A percentile compares a stretch with the other conserved stretches of the same genome.
Evolutionary conservation across 1,140 invertebrate species (phyloP).

Genomic region (Drosophila suzukii): DNA sequence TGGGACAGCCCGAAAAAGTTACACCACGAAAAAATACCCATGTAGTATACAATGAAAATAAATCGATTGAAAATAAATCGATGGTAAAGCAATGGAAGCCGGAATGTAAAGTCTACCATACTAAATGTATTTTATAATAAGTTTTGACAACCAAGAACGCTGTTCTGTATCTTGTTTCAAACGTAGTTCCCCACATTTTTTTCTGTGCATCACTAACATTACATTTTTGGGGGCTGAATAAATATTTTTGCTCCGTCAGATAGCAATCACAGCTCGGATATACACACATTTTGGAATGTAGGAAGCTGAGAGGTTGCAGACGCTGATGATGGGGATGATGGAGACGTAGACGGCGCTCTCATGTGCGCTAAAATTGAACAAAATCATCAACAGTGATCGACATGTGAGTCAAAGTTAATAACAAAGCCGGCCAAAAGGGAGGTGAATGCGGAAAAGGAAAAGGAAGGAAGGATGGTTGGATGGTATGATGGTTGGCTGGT

Average conservation of each 20-base stretch:
- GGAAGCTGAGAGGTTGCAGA: slow-evolving; percentile 39
- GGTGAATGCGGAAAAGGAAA: slow-evolving; percentile 2
- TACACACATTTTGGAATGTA: slow-evolving; percentile 63
- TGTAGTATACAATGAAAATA: too few relatives aligned
- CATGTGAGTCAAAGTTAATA: slow-evolving; percentile 84
- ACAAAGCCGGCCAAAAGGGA: slow-evolving; percentile 42
- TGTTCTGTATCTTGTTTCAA: too few relatives aligned
- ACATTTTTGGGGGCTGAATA: slow-evolving; percentile 81
- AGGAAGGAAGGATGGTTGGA: slow-evolving; percentile 1
- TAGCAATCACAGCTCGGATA: slow-evolving; percentile 68
- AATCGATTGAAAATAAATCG: too few relatives aligned
- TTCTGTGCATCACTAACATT: slow-evolving; percentile 38
- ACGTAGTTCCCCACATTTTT: not conserved
- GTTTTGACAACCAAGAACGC: too few relatives aligned
- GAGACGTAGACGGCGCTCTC: slow-evolving; percentile 76
- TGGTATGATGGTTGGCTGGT: not conserved
- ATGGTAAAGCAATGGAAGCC: too few relatives aligned
- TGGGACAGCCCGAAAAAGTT: slow-evolving; percentile 35
- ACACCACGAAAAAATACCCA: slow-evolving; percentile 22
- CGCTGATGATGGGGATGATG: slow-evolving; percentile 43
- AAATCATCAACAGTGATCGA: slow-evolving; percentile 83
- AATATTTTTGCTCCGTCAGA: slow-evolving; percentile 76
- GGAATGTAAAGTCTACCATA: too few relatives aligned
- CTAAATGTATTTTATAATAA: too few relatives aligned
- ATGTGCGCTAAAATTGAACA: slow-evolving; percentile 83